Conservation (phyloP, 2,797 vertebrate genomes). For the Diglossa cyanea region DNA sequence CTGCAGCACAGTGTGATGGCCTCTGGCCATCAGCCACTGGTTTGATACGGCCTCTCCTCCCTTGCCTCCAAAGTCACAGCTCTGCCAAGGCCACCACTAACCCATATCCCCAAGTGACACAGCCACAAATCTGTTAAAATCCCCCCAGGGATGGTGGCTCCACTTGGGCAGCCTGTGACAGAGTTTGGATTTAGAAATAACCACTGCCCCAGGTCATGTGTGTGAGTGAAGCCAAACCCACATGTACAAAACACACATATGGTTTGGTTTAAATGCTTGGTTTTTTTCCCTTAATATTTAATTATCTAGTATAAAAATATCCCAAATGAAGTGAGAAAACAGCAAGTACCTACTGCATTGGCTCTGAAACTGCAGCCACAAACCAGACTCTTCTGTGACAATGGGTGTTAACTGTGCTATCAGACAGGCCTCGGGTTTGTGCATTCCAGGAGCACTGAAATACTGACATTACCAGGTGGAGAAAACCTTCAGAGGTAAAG, state of each 20-base stretch:
- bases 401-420: rapidly evolving
- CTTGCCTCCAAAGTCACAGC: not conserved
- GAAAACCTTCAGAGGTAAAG: not conserved
- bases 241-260: not conserved
- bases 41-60: not conserved
- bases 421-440: not conserved
- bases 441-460: not conserved
- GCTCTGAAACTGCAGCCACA: not conserved
- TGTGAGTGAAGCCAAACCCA: not conserved
- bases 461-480: not conserved
- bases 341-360: not conserved
- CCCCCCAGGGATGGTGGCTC: not conserved
- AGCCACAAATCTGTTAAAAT: not conserved
- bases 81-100: not conserved
- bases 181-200: not conserved
- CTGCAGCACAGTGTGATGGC: not conserved
- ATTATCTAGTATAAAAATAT: not conserved
- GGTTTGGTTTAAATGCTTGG: not conserved
- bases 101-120: not conserved
- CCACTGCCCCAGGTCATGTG: not conserved
- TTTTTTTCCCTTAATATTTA: not conserved
- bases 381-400: not conserved
- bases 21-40: not conserved
- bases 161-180: not conserved
- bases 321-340: not conserved